These are phyloP conservation scores for Lepus oiostolus DNA, from an alignment of 2,797 vertebrate genomes.

Conservation along the genomic window DNA sequence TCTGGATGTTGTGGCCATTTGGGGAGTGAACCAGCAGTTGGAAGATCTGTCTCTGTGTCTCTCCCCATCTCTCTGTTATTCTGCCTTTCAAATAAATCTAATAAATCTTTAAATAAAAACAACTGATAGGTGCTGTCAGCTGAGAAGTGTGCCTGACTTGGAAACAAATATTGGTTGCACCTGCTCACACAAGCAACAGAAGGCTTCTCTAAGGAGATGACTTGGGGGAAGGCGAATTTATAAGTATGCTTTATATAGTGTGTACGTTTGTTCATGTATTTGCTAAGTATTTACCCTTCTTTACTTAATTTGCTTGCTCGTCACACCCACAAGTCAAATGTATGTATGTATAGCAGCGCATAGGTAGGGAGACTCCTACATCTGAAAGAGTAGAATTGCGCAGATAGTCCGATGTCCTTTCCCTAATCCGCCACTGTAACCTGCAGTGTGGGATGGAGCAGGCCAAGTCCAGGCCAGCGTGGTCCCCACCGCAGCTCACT, in stretches of 20 bases:
- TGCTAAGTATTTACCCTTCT: not conserved
- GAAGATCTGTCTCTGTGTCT: too few relatives aligned
- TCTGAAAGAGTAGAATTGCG: not conserved
- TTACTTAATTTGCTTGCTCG: not conserved
- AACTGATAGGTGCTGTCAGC: not conserved
- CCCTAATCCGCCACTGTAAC: not conserved
- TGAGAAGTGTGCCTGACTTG: not conserved
- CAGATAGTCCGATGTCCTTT: not conserved
- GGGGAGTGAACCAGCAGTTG: too few relatives aligned
- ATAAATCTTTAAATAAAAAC: too few relatives aligned
- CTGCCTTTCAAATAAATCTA: too few relatives aligned
- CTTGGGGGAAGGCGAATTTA: not conserved
- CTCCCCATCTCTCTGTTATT: too few relatives aligned
- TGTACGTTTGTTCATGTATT: not conserved
- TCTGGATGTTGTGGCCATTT: too few relatives aligned
- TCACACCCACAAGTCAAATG: not conserved
- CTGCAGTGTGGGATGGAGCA: not conserved
- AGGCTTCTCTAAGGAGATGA: not conserved
- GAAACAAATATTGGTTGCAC: not conserved
- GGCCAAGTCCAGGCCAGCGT: not conserved
- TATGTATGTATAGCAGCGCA: not conserved
- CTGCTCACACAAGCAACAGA: not conserved
- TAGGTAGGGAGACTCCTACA: not conserved
- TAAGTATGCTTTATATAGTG: not conserved
- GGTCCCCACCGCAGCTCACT: accelerated